phyloP scores from a whole-genome alignment of 2,888 invertebrate genomes.

The Agrypnus murinus region DNA sequence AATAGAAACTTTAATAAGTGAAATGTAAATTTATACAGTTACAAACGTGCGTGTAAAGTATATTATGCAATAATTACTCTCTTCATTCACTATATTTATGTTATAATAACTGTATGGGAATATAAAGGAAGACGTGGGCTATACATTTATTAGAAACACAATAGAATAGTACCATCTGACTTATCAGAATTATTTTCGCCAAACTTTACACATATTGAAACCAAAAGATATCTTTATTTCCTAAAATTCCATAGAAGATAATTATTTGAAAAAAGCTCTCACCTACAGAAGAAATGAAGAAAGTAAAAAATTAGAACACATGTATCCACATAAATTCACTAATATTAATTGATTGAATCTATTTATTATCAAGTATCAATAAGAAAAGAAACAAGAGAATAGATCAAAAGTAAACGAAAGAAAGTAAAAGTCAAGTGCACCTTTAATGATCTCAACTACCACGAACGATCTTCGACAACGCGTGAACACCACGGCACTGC shows the following conservation, averaged over 20 bases:
- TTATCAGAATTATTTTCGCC: background rate
- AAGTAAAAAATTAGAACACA: constrained; percentile 11
- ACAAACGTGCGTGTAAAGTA: constrained; percentile 15
- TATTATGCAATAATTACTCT: constrained; percentile 23
- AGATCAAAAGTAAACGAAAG: constrained; percentile 37
- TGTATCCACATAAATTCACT: background rate
- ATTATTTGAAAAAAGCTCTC: background rate
- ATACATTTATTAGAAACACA: background rate
- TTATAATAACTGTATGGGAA: background rate
- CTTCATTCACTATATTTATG: constrained; percentile 7
- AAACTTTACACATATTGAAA: background rate
- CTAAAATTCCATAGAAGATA: background rate
- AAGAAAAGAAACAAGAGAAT: constrained; percentile 23
- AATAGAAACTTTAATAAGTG: constrained; percentile 3
- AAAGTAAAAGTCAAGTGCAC: constrained; percentile 47
- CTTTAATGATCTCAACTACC: constrained; percentile 24
- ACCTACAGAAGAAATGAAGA: constrained; percentile 11
- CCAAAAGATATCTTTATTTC: background rate
- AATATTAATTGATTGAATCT: background rate
- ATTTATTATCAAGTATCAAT: constrained; percentile 6
- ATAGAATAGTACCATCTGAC: background rate
- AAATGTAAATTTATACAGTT: constrained; percentile 10
- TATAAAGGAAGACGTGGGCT: background rate
- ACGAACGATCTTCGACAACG: constrained; percentile 44
- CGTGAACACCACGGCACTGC: constrained; percentile 45